A percentile compares a stretch with the other conserved stretches of the same genome.
Evolutionary conservation across 2,888 invertebrate genomes (phyloP).

Genomic region (Prosopocoilus inquinatus): DNA sequence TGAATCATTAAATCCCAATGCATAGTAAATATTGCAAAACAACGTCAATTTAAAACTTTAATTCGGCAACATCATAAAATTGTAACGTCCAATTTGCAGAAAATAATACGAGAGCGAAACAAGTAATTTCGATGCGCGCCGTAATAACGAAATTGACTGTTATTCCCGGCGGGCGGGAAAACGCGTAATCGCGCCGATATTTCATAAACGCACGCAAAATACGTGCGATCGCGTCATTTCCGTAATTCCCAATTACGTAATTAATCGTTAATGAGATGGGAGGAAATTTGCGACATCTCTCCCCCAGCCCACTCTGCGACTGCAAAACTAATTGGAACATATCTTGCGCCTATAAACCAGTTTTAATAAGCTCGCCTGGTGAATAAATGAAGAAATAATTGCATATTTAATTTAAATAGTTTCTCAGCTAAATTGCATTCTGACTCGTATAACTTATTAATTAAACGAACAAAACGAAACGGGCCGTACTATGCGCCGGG

Average conservation of each 20-base stretch:
- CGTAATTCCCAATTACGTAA: slow-evolving; percentile 3
- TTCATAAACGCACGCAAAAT: too few species aligned
- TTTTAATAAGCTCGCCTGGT: slow-evolving; percentile 22
- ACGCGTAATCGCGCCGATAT: too few species aligned
- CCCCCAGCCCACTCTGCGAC: not conserved
- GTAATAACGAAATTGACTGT: too few species aligned
- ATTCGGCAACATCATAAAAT: not conserved
- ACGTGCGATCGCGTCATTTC: too few species aligned
- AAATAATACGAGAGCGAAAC: not conserved
- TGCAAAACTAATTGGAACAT: slow-evolving; percentile 2
- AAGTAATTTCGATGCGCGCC: too few species aligned
- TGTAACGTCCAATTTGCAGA: not conserved
- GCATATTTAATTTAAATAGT: slow-evolving; percentile 23
- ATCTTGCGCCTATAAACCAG: slow-evolving; percentile 2
- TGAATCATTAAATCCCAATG: too few species aligned
- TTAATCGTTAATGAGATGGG: not conserved
- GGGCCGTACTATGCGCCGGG: too few species aligned
- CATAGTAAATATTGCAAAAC: too few species aligned
- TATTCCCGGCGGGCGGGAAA: too few species aligned
- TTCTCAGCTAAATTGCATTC: slow-evolving; percentile 17
- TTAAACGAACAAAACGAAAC: slow-evolving; percentile 12
- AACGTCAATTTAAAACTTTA: not conserved
- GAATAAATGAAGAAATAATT: slow-evolving; percentile 37
- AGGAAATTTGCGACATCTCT: too few species aligned
- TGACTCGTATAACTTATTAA: slow-evolving; percentile 16